A percentile compares a stretch with the other conserved stretches of the same genome.
Evolutionary conservation across 2,797 vertebrate genomes (phyloP).

Genomic region (Mastacembelus armatus): DNA sequence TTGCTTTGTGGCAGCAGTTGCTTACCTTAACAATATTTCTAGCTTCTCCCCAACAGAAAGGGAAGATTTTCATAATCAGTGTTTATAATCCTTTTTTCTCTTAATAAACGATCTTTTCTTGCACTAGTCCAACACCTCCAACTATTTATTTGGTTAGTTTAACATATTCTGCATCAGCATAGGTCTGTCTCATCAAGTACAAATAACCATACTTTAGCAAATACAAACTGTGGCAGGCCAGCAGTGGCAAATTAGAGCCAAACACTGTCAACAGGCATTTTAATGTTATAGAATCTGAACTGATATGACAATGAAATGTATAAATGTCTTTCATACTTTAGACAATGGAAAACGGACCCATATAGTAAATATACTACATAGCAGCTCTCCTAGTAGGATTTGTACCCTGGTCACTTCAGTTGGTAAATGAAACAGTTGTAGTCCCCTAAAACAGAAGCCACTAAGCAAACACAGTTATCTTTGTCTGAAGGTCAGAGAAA

Average conservation of each 20-base stretch:
- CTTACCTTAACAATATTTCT: not conserved
- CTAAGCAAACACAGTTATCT: constrained; percentile 17
- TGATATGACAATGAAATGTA: not conserved
- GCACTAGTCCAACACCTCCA: not conserved
- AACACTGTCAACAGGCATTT: not conserved
- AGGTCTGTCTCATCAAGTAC: constrained; percentile 19
- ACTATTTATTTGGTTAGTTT: not conserved
- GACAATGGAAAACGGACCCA: not conserved
- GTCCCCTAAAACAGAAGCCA: not conserved
- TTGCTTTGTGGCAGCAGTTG: too few relatives aligned
- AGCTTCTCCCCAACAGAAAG: not conserved
- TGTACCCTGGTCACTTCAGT: not conserved
- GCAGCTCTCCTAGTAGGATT: not conserved
- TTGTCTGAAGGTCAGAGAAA: constrained; percentile 39
- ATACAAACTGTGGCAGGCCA: not conserved
- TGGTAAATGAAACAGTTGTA: constrained; percentile 10
- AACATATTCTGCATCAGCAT: constrained; percentile 4
- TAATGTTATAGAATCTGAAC: constrained; percentile 2
- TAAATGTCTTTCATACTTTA: not conserved
- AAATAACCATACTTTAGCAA: constrained; percentile 23
- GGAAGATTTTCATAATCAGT: not conserved
- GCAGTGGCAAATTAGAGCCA: constrained; percentile 2
- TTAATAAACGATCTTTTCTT: not conserved
- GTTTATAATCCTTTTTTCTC: not conserved
- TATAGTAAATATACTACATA: not conserved